These are phyloP conservation scores for Antennarius striatus DNA, from an alignment of 2,113 vertebrate species.

Conservation along the genomic window DNA sequence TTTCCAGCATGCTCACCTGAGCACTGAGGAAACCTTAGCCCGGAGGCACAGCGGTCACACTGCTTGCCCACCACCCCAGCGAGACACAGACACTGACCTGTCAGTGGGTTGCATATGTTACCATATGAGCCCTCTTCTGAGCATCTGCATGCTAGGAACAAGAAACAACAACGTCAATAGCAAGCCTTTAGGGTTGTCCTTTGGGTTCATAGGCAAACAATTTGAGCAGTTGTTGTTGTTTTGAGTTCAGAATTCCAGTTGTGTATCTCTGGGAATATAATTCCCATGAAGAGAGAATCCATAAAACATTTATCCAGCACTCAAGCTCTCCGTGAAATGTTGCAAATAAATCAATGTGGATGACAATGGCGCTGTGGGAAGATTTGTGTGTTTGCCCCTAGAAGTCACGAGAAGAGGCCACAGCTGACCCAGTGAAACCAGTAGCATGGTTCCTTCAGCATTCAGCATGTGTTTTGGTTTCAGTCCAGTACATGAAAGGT, in stretches of 20 bases:
- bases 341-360: slow-evolving; percentile 17
- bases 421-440: slow-evolving; percentile 25
- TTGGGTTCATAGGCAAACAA: neutral
- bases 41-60: slow-evolving; percentile 84
- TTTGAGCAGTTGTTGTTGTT: neutral
- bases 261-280: slow-evolving; percentile 32
- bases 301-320: slow-evolving; percentile 27
- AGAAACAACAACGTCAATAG: neutral
- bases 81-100: slow-evolving; percentile 84
- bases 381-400: slow-evolving; percentile 17
- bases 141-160: slow-evolving; percentile 83
- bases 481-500: neutral
- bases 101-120: slow-evolving; percentile 68
- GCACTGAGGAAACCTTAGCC: slow-evolving; percentile 82
- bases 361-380: slow-evolving; percentile 47
- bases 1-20: slow-evolving; percentile 72
- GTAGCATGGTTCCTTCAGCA: slow-evolving; percentile 30
- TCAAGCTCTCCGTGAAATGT: slow-evolving; percentile 36
- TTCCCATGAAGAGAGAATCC: slow-evolving; percentile 40
- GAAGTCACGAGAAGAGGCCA: slow-evolving; percentile 60
- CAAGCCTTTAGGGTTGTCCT: neutral
- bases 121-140: slow-evolving; percentile 79
- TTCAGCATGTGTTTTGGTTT: slow-evolving; percentile 5
- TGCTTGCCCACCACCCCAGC: slow-evolving; percentile 77
- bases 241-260: slow-evolving; percentile 30